Evolutionary conservation across 2,797 vertebrate species (phyloP), one percentile per base, ranked within the genome.

Genomic region (Eremophila alpestris): DNA sequence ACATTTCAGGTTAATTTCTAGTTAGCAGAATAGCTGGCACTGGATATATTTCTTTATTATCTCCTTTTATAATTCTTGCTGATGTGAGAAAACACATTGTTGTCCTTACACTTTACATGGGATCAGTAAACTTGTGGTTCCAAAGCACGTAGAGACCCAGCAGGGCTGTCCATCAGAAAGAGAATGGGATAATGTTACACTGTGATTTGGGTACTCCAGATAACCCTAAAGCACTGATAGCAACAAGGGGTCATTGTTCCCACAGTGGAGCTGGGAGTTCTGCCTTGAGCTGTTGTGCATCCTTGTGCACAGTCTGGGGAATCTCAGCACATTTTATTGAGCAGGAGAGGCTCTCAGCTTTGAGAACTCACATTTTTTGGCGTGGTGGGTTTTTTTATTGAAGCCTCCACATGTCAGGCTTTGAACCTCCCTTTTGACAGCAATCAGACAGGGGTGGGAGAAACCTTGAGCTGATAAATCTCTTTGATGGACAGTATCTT

Each of bases 401-500:
- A 93, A 94, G 82, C 29, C 85, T 75, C 63, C n/a, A 63, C 10
- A 23, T 14, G 24, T 38, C 81, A 63, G 77, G 45, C 46, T 89
- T 94, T 64, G 75, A 91, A 79, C 9, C 55, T 93, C 49, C 56
- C 77, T 54, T 90, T 92, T 94, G 91, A 91, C 90, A 95, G 80
- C 49, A 74, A 40, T 79, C 80, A 96, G 94, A 86, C 67, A 54
- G 29, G 29, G 67, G 41, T 32, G 16, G 89, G 64, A 93, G 80
- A 88, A 89, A 46, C 32, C 38, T 77, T 64, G 52, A 94, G 86
- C 80, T 87, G 88, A 93, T 90, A 93, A 83, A 90, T 65, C 64
- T 70, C 51, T 88, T 73, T 94, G 85, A 94, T 59, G 74, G 95
- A 93, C 81, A 84, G 91, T 15, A 82, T 63, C 80, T 74, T 94